These are phyloP conservation scores for Cloeon dipterum DNA, from an alignment of 2,888 invertebrate species.

Conservation along the genomic window DNA sequence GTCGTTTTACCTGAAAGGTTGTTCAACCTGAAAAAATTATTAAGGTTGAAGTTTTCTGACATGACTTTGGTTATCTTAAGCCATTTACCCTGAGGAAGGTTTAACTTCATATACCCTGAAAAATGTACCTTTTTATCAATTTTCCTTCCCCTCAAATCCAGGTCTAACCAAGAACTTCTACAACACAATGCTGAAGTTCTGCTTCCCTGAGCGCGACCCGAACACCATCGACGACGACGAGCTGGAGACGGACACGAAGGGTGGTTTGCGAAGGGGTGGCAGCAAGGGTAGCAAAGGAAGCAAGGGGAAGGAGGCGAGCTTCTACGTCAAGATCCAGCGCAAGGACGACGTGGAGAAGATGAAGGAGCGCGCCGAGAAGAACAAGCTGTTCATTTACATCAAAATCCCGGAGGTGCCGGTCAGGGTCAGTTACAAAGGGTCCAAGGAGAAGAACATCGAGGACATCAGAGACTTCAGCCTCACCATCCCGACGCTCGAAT, in stretches of 20 bases:
- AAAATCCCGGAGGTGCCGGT: constrained; percentile 96
- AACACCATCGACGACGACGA: constrained; percentile 55
- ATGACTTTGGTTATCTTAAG: too few species aligned
- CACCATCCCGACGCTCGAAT: constrained; percentile 88
- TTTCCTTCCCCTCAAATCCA: too few species aligned
- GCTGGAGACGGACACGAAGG: constrained; percentile 23
- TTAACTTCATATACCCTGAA: too few species aligned
- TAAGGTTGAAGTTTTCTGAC: too few species aligned
- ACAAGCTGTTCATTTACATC: constrained; percentile 94
- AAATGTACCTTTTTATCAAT: too few species aligned
- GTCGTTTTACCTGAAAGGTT: too few species aligned
- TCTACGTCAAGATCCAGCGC: constrained; percentile 68
- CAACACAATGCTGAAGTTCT: constrained; percentile 91
- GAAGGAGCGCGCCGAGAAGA: constrained; percentile 95
- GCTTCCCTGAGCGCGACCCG: constrained; percentile 83
- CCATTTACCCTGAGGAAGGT: too few species aligned
- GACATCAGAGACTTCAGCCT: constrained; percentile 87
- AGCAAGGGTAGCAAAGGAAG: constrained; percentile 13
- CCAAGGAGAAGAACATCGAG: constrained; percentile 93
- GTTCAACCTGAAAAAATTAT: too few species aligned
- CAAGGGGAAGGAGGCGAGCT: constrained; percentile 53
- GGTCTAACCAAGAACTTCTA: constrained; percentile 88
- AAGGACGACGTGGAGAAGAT: constrained; percentile 93
- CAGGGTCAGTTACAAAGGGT: constrained; percentile 84
- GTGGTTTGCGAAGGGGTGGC: too few species aligned